Percentiles rank a stretch among this genome's conserved stretches.
These are phyloP conservation scores for Perognathus longimembris DNA, from an alignment of 2,113 vertebrate species.

Conservation along the genomic window DNA sequence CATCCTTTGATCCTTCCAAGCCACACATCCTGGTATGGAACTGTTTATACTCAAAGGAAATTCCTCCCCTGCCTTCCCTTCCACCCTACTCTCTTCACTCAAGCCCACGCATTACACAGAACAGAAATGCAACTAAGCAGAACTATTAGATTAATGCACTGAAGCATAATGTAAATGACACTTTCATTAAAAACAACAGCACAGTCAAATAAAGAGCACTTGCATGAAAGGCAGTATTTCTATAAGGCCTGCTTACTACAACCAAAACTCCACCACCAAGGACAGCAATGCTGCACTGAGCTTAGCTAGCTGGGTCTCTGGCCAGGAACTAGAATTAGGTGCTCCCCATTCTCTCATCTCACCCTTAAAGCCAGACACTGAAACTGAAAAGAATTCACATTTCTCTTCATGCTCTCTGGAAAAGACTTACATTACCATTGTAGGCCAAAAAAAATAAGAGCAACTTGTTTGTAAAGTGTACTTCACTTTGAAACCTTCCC, in stretches of 20 bases:
- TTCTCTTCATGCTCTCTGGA: neutral
- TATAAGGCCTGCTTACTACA: neutral
- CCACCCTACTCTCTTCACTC: neutral
- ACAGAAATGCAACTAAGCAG: neutral
- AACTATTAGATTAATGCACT: neutral
- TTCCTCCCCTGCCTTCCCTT: neutral
- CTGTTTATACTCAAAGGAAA: neutral
- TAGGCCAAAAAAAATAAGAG: neutral
- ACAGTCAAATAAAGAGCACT: neutral
- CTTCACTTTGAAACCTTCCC: neutral
- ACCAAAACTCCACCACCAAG: neutral
- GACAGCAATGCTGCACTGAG: neutral
- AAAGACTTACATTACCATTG: neutral
- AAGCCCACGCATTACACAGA: neutral
- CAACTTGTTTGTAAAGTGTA: neutral
- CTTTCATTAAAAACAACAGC: neutral
- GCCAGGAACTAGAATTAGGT: accelerated
- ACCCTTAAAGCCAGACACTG: neutral
- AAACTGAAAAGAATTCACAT: neutral
- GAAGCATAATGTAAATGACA: neutral
- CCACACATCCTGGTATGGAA: neutral
- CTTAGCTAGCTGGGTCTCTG: neutral
- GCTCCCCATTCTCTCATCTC: neutral
- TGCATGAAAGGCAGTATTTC: neutral
- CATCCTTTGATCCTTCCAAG: neutral